These are phyloP conservation scores for Agelaius phoeniceus DNA, from an alignment of 2,113 vertebrate genomes.

Conservation along the genomic window DNA sequence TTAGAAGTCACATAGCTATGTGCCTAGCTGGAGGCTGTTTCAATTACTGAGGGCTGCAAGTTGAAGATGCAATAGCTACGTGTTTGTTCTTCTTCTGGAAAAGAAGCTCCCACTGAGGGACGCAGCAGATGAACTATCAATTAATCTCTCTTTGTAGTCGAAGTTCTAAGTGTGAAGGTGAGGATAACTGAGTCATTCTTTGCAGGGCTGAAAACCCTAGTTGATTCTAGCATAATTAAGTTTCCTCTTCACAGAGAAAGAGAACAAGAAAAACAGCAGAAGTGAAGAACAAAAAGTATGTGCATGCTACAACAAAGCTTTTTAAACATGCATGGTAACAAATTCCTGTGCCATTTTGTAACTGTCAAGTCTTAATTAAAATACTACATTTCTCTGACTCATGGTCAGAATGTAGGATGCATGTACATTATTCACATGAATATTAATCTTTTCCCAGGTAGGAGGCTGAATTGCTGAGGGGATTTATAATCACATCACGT, in stretches of 20 bases:
- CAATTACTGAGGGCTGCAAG: background rate
- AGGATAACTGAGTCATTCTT: constrained; percentile 50
- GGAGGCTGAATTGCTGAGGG: constrained; percentile 25
- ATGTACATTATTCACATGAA: constrained; percentile 49
- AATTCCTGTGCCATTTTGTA: constrained; percentile 29
- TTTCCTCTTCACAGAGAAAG: background rate
- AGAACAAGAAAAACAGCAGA: constrained; percentile 31
- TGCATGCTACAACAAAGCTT: background rate
- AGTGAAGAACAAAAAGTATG: background rate
- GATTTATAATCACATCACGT: constrained; percentile 24
- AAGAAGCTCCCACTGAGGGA: background rate
- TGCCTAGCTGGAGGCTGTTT: background rate
- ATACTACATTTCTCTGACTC: constrained; percentile 57
- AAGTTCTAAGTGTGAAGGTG: constrained; percentile 43
- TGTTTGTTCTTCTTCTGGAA: background rate
- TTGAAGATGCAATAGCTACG: background rate
- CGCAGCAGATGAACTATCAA: constrained; percentile 1
- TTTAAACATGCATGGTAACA: constrained; percentile 13
- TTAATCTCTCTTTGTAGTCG: constrained; percentile 13
- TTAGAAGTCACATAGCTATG: background rate
- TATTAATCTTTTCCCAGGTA: constrained; percentile 52
- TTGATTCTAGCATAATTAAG: constrained; percentile 32
- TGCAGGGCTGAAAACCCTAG: background rate
- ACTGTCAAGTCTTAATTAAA: constrained; percentile 55
- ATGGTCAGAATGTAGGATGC: constrained; percentile 53